Base-by-base conservation (phyloP, 2,113 vertebrate genomes). In the Zosterops lateralis region DNA sequence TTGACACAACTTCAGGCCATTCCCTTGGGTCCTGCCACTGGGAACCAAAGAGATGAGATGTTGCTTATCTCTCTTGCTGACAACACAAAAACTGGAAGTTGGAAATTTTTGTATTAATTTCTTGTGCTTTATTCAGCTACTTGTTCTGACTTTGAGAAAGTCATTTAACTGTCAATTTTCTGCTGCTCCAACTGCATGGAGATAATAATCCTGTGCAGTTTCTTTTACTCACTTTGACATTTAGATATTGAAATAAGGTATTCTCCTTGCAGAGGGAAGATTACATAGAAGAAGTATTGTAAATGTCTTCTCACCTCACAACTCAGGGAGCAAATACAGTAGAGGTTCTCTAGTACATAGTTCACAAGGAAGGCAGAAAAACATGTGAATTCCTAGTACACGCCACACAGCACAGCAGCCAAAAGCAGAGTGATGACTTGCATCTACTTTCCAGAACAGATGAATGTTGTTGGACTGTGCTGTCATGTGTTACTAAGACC, bases 211-310 rank as follows among this genome's bases (percentile, higher is more conserved):
- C 77, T 64, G 45, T 8, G 9, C 51, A 14, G 66, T 82, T 84
- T 87, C 80, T 94, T 92, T 81, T 75, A 34, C 93, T 84, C 67
- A 75, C 57, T 91, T 81, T 93, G 89, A 92, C 84, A 91, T 92
- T 84, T 92, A 53, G 71, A 44, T 92, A 62, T 8, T 2, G 26
- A 85, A 89, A 78, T 84, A 87, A 87, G 57, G 81, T 84, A 20
- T 79, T 94, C 90, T 92, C 40, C 72, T 84, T 15, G 1, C 45
- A 32, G 81, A 71, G 61, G 48, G 53, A 93, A 79, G 91, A 75
- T 92, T 87, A 64, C 53, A 31, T 16, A 75, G 70, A 67, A 93
- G 56, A 2, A 75, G 36, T 88, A 50, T 42, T 86, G 36, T 90
- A 88, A 88, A 90, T 83, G 83, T 88, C 68, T 89, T 83, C 60